Evolutionary conservation across 2,113 vertebrate genomes (phyloP).

Genomic region (Mirza zaza): DNA sequence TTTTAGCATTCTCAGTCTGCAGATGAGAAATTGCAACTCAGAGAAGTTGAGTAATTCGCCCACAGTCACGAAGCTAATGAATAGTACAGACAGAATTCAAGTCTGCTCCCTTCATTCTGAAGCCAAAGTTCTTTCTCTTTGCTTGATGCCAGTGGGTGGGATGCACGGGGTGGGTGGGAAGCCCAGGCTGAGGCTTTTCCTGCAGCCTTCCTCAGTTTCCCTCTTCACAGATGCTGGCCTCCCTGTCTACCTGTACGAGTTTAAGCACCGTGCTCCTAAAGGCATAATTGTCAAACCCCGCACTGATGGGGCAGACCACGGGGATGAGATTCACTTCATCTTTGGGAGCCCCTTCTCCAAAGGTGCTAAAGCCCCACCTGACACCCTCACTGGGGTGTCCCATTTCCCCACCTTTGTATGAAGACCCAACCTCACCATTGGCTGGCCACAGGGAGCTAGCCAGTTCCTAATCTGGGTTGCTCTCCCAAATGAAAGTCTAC

Average conservation of each 20-base stretch:
- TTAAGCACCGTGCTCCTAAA: constrained; percentile 79
- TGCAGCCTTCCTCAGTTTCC: neutral
- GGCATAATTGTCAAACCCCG: constrained; percentile 73
- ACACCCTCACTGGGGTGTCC: constrained; percentile 15
- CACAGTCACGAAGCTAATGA: neutral
- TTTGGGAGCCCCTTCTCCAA: constrained; percentile 87
- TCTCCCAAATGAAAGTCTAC: neutral
- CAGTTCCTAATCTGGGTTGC: neutral
- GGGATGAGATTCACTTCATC: constrained; percentile 86
- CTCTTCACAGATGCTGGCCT: constrained; percentile 85
- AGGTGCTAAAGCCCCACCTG: constrained; percentile 49
- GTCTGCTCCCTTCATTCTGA: neutral
- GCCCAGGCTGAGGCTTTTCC: neutral
- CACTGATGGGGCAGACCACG: constrained; percentile 88
- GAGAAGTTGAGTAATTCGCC: neutral
- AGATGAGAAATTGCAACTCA: neutral
- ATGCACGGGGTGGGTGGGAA: neutral
- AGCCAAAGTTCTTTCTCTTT: neutral
- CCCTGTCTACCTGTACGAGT: constrained; percentile 91
- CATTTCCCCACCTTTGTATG: neutral
- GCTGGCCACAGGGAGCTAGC: neutral
- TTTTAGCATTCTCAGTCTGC: neutral
- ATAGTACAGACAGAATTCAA: neutral
- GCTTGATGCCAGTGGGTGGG: neutral
- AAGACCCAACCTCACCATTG: neutral